These are phyloP conservation scores for Gila robusta DNA, from an alignment of 2,797 vertebrate genomes.

Conservation along the genomic window DNA sequence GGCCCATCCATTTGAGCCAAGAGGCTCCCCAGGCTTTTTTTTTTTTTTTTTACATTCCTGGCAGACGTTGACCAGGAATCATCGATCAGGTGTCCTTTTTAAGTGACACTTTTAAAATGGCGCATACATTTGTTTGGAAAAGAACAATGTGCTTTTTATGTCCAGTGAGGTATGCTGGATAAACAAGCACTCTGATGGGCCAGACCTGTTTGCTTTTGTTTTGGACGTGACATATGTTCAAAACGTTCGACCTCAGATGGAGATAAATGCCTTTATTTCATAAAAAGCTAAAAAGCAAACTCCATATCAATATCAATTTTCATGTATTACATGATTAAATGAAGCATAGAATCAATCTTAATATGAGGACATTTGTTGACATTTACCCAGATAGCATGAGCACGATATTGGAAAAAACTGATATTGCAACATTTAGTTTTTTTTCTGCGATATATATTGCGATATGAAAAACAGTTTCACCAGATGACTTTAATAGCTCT, in stretches of 20 bases:
- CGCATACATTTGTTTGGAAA: neutral
- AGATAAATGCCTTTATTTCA: neutral
- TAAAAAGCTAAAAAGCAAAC: neutral
- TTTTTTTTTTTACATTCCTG: slow-evolving; percentile 17
- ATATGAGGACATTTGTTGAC: neutral
- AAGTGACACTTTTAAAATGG: slow-evolving; percentile 12
- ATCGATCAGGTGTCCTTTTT: slow-evolving; percentile 22
- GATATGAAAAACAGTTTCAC: too few species aligned
- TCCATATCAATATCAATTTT: neutral
- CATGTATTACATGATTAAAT: neutral
- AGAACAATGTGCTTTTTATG: slow-evolving; percentile 5
- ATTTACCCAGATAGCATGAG: neutral
- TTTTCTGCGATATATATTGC: too few species aligned
- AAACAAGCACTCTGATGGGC: neutral
- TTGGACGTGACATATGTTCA: neutral
- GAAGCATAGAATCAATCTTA: neutral
- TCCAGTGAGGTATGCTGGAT: neutral
- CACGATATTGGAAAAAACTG: too few species aligned
- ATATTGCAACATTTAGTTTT: too few species aligned
- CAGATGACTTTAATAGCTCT: too few species aligned
- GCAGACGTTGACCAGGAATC: slow-evolving; percentile 19
- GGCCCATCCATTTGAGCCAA: slow-evolving; percentile 15
- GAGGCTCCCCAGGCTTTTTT: neutral
- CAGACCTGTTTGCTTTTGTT: neutral
- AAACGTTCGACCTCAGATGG: neutral